Evolutionary conservation across 2,797 vertebrate genomes (phyloP).

Genomic region (Enteromius fasciolatus): DNA sequence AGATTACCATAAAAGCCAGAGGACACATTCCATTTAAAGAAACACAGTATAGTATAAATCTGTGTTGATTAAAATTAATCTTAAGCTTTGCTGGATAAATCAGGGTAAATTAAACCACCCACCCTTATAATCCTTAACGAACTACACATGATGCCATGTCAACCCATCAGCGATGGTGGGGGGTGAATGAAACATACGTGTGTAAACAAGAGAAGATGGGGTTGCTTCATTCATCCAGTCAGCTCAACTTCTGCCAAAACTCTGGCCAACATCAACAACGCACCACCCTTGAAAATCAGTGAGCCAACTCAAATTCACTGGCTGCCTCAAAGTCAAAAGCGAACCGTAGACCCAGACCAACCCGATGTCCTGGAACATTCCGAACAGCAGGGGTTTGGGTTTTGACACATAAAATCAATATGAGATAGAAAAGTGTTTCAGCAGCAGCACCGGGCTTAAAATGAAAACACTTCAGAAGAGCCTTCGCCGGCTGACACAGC

Average conservation of each 20-base stretch:
- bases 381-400: constrained; percentile 74
- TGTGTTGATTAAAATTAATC: background rate
- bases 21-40: constrained; percentile 63
- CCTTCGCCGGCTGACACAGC: constrained; percentile 71
- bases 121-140: constrained; percentile 76
- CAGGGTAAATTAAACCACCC: constrained; percentile 68
- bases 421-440: constrained; percentile 70
- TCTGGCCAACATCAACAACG: constrained; percentile 53
- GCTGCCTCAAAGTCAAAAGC: constrained; percentile 52
- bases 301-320: constrained; percentile 48
- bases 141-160: constrained; percentile 70
- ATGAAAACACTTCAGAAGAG: constrained; percentile 80
- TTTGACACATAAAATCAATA: constrained; percentile 83
- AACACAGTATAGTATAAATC: constrained; percentile 1
- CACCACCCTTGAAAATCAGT: constrained; percentile 54
- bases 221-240: constrained; percentile 39
- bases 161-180: constrained; percentile 70
- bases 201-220: background rate
- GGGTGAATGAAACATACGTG: background rate
- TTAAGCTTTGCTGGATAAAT: background rate
- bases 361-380: constrained; percentile 73
- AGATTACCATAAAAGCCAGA: constrained; percentile 17
- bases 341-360: constrained; percentile 63
- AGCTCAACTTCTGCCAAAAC: constrained; percentile 45
- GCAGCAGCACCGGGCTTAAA: constrained; percentile 68